Base-by-base conservation (phyloP, 1,140 invertebrate species). In the Batillaria attramentaria region DNA sequence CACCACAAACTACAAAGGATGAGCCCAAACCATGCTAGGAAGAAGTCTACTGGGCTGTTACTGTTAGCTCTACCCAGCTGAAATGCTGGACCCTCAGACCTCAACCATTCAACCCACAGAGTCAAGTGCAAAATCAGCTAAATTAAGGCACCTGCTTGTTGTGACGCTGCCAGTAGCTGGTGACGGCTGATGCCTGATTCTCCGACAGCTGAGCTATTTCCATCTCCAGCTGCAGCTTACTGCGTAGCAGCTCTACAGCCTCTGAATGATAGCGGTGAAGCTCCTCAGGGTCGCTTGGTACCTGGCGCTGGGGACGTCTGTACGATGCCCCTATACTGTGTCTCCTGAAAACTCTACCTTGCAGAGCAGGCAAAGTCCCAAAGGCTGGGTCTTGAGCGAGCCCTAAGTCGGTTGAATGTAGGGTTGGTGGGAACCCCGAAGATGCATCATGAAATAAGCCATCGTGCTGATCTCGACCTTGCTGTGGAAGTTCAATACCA, bases 241-340 rank as follows among this genome's bases (percentile, higher is more conserved):
- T 77, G 54, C 84, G 80, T 74, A 89, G 78, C 28, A 66, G 82
- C 46, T 86, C 81, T 18, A 89, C 82, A 16, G 88, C 87, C 33
- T 81, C 80, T 0, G 77, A 41, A 60, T 89, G 86, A 54, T 85
- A 81, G 42, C 66, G 77, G 46, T 88, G 83, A 4, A 80, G 83
- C 39, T 83, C 83, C 46, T 77, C 69, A 16, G 72, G 66, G 33
- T 74, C 62, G 16, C n/a, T 65, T 31, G 50, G 66, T 10, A 72
- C 37, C 4, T 54, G 68, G n/a, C 24, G 20, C 18, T 31, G 50
- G 28, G 42, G 13, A 20, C 35, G 39, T n/a, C n/a, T n/a, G n/a
- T n/a, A n/a, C 39, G 50, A 20, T 31, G 39, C 33, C 31, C 50
- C 78, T 35, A 46, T 46, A 39, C 78, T 68, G 18, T 66, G 50